phyloP scores from a whole-genome alignment of 2,888 invertebrate genomes.

The Thymelicus lineola region DNA sequence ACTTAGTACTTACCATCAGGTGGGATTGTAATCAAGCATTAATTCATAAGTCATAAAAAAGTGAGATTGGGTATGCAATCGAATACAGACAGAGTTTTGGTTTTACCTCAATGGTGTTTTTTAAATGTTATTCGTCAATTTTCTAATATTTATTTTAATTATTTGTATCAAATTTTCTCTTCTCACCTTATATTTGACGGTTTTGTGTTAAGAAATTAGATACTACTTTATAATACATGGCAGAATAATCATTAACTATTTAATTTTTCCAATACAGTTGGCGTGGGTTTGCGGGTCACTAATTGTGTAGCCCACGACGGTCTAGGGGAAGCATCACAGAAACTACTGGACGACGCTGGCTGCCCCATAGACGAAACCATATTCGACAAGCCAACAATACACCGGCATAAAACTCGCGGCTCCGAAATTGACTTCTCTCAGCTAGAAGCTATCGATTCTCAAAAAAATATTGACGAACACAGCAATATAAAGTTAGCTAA shows the following conservation, averaged over 20 bases:
- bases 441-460: conserved; percentile 63
- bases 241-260: neutral
- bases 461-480: conserved; percentile 65
- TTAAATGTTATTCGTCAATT: no score
- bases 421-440: conserved; percentile 72
- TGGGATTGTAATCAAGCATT: no score
- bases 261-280: conserved; percentile 77
- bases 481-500: conserved; percentile 61
- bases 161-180: no score
- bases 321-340: conserved; percentile 90
- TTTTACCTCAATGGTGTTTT: no score
- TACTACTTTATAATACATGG: no score
- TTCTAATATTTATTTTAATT: no score
- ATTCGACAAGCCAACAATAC: conserved; percentile 82
- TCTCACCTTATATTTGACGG: no score
- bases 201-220: no score
- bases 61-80: no score
- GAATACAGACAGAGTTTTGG: no score
- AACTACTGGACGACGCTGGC: conserved; percentile 89
- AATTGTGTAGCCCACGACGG: conserved; percentile 93
- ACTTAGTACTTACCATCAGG: no score
- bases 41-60: no score
- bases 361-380: conserved; percentile 90
- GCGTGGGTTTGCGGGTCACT: conserved; percentile 89
- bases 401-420: conserved; percentile 68